Percentiles rank a stretch among this genome's conserved stretches.
phyloP scores from a whole-genome alignment of 2,113 vertebrate genomes.

The Prietella phreatophila region DNA sequence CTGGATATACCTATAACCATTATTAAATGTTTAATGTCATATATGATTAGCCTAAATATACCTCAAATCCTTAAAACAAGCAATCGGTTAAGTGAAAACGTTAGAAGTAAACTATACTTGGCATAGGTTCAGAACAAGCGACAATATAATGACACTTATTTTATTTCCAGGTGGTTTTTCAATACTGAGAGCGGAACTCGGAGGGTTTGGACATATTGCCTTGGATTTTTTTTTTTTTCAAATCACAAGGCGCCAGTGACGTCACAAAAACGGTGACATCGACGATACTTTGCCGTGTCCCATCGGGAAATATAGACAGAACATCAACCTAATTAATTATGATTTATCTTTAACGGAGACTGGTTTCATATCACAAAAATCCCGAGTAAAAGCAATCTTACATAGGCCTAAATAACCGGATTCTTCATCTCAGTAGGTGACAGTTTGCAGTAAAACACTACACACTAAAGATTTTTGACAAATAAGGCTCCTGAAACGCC shows the following conservation, averaged over 20 bases:
- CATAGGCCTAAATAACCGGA: background rate
- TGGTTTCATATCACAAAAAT: background rate
- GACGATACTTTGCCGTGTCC: background rate
- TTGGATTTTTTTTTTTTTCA: conserved; percentile 14
- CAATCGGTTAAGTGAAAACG: background rate
- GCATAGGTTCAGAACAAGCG: background rate
- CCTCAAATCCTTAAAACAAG: background rate
- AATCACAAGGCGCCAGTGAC: background rate
- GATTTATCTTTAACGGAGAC: background rate
- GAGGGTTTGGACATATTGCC: conserved; percentile 17
- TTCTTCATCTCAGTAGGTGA: background rate
- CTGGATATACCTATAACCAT: background rate
- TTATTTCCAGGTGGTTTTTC: conserved; percentile 19
- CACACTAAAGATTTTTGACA: background rate
- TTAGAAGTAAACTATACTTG: background rate
- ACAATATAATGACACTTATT: background rate
- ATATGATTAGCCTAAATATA: background rate
- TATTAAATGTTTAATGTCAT: background rate
- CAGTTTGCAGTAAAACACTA: conserved; percentile 23
- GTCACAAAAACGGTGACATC: conserved; percentile 14
- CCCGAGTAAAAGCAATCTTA: background rate
- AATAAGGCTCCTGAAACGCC: conserved; percentile 2
- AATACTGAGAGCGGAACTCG: background rate
- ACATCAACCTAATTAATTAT: conserved; percentile 21
- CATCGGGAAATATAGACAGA: conserved; percentile 7